Evolutionary conservation across 2,888 invertebrate species (phyloP).

Genomic region (Drosophila stalkeri): DNA sequence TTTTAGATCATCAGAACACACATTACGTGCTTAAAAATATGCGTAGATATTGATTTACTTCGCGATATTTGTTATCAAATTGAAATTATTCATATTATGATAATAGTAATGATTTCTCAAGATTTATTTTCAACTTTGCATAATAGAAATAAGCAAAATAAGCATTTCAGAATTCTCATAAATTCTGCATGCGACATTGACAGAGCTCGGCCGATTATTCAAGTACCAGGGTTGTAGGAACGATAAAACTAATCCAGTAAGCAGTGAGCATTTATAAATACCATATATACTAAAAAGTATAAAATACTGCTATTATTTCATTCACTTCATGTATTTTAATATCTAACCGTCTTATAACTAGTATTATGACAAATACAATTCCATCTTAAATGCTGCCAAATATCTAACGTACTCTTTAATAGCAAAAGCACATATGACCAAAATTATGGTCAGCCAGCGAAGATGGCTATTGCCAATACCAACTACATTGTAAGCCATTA

Average conservation of each 20-base stretch:
- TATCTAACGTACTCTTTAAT: constrained; percentile 77
- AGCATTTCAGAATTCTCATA: constrained; percentile 55
- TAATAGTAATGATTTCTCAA: constrained; percentile 30
- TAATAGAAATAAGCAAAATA: constrained; percentile 53
- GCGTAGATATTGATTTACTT: constrained; percentile 23
- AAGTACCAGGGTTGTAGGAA: constrained; percentile 35
- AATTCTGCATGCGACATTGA: constrained; percentile 58
- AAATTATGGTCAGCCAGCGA: constrained; percentile 58
- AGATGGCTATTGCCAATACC: constrained; percentile 57
- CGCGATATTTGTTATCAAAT: constrained; percentile 35
- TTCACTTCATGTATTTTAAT: constrained; percentile 8
- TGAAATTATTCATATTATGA: constrained; percentile 21
- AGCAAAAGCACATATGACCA: constrained; percentile 73
- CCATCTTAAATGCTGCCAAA: constrained; percentile 62
- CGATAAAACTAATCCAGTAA: constrained; percentile 7
- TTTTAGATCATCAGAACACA: constrained; percentile 25
- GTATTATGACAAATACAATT: constrained; percentile 49
- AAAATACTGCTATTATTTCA: constrained; percentile 15
- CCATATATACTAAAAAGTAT: constrained; percentile 3
- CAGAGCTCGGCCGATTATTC: constrained; percentile 47
- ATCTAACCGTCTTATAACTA: not conserved
- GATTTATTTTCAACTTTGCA: constrained; percentile 46
- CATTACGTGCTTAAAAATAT: constrained; percentile 28
- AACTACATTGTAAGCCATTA: constrained; percentile 87
- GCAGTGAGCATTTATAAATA: not conserved